Evolutionary conservation across 2,888 invertebrate genomes (phyloP).

Genomic region (Leucophenga maculata): DNA sequence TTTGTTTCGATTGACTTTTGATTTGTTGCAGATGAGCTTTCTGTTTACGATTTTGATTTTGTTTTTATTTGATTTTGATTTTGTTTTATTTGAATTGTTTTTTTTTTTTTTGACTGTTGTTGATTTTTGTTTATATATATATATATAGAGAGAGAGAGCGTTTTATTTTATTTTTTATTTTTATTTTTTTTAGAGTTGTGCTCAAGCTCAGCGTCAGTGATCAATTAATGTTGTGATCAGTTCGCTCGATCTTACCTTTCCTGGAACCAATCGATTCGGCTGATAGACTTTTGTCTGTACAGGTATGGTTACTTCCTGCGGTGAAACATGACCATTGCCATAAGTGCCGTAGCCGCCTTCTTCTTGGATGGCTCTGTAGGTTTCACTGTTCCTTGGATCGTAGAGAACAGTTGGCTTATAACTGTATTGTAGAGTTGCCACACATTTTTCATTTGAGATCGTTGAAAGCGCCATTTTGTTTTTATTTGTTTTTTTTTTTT

Average conservation of each 20-base stretch:
- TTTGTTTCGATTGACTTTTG: conserved; percentile 25
- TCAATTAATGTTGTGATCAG: conserved; percentile 35
- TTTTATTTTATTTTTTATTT: conserved; percentile 19
- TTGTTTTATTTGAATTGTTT: no score
- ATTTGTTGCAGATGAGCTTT: conserved; percentile 12
- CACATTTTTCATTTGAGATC: conserved; percentile 44
- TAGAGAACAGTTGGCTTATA: conserved; percentile 82
- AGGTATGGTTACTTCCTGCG: conserved; percentile 81
- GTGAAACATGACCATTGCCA: conserved; percentile 76
- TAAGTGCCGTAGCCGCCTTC: conserved; percentile 74
- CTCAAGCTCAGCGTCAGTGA: conserved; percentile 10
- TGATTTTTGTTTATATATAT: neutral
- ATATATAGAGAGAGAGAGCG: conserved; percentile 26
- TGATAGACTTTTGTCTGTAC: conserved; percentile 85
- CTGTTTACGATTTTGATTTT: conserved; percentile 35
- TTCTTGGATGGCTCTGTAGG: conserved; percentile 89
- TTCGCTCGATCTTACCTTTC: conserved; percentile 74
- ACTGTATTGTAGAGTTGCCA: conserved; percentile 49
- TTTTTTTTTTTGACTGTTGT: conserved; percentile 9
- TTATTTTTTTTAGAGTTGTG: no score
- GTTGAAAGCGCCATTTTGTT: conserved; percentile 52
- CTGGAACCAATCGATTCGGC: conserved; percentile 73
- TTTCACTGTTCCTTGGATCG: conserved; percentile 91
- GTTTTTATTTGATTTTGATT: neutral
- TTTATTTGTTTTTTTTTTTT: conserved; percentile 37